Conservation (phyloP, 2,888 invertebrate genomes). For the Dolichomitus sp. region DNA sequence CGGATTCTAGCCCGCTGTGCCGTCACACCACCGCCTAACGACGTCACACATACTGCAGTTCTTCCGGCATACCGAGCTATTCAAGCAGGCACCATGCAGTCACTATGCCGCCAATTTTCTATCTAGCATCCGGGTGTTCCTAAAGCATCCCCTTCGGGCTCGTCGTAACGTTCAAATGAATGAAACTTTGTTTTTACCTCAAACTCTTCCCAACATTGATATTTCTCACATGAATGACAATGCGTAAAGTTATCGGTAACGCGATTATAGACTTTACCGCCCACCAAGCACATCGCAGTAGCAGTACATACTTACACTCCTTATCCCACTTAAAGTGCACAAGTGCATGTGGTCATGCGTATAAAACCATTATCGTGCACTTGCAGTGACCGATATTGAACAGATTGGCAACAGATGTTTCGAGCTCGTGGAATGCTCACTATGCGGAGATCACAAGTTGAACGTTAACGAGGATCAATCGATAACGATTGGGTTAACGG, state of each 20-base stretch:
- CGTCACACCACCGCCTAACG: too few species aligned
- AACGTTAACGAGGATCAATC: constrained; percentile 81
- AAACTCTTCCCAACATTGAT: neutral
- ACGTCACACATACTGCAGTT: too few species aligned
- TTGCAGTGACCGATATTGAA: constrained; percentile 74
- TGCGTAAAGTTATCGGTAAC: neutral
- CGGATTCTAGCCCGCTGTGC: too few species aligned
- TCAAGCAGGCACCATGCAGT: too few species aligned
- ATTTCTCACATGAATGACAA: neutral
- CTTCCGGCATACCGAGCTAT: too few species aligned
- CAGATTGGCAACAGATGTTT: constrained; percentile 82
- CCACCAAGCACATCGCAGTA: neutral
- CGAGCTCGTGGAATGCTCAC: constrained; percentile 76
- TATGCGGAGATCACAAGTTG: constrained; percentile 79
- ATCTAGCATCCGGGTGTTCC: too few species aligned
- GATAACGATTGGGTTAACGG: constrained; percentile 81
- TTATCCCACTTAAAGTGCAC: neutral
- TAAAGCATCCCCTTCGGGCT: neutral
- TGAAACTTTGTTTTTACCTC: too few species aligned
- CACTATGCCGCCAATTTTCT: too few species aligned
- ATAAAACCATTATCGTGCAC: constrained; percentile 4
- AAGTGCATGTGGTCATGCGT: neutral
- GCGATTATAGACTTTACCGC: neutral
- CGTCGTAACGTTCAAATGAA: neutral
- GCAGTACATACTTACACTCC: neutral